These are phyloP conservation scores for Eupeodes corollae DNA, from an alignment of 1,140 invertebrate species.

Conservation along the genomic window DNA sequence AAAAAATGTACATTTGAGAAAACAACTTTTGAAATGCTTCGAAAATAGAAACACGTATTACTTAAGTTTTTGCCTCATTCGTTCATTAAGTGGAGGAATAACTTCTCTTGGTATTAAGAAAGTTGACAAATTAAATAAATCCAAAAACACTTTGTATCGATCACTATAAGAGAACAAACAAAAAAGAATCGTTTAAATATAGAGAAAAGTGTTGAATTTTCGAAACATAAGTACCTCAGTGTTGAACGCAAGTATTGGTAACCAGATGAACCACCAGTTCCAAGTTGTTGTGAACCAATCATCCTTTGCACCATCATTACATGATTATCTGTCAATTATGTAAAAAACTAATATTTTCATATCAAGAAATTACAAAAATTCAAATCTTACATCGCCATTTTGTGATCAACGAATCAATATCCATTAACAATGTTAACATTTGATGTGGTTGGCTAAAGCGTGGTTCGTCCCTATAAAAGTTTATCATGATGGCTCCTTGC, in stretches of 20 bases:
- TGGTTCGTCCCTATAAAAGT: slow-evolving; percentile 90
- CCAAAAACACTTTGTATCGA: slow-evolving; percentile 96
- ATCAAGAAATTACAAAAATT: not conserved
- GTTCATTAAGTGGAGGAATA: slow-evolving; percentile 74
- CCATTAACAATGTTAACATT: slow-evolving; percentile 85
- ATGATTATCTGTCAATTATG: slow-evolving; percentile 77
- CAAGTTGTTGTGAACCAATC: slow-evolving; percentile 93
- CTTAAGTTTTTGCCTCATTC: slow-evolving; percentile 37
- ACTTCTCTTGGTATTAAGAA: slow-evolving; percentile 85
- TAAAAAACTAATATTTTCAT: not conserved
- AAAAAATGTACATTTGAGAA: no score
- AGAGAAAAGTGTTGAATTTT: not conserved
- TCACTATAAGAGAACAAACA: slow-evolving; percentile 56
- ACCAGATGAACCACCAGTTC: slow-evolving; percentile 95
- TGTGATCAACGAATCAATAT: slow-evolving; percentile 96
- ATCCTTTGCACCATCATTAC: slow-evolving; percentile 98
- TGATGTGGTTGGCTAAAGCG: slow-evolving; percentile 95
- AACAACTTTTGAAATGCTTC: no score
- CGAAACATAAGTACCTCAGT: slow-evolving; percentile 55
- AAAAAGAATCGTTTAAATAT: slow-evolving; percentile 2
- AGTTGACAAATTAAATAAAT: slow-evolving; percentile 94
- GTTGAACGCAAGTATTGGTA: slow-evolving; percentile 98
- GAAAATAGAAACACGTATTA: no score
- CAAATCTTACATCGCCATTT: slow-evolving; percentile 91
- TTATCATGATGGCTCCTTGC: slow-evolving; percentile 95